phyloP scores from a whole-genome alignment of 2,113 vertebrate species.

The Forbesichthys papilliferus region DNA sequence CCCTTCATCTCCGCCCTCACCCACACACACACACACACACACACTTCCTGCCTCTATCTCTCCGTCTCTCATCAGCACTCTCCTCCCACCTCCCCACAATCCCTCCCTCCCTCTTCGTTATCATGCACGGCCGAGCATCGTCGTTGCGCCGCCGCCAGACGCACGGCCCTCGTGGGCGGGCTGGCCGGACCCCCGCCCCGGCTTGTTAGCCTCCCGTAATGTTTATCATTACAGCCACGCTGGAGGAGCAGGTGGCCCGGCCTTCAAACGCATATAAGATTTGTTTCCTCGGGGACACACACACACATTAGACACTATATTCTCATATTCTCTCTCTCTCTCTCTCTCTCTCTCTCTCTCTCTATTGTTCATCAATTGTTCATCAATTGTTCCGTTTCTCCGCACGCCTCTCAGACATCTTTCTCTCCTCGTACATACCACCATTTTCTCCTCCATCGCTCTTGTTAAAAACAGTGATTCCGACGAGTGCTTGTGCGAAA shows the following conservation, averaged over 20 bases:
- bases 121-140: no score
- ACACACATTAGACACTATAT: constrained; percentile 10
- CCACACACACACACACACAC: not conserved
- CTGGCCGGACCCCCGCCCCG: not conserved
- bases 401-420: not conserved
- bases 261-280: no score
- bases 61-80: constrained; percentile 52
- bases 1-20: constrained; percentile 62
- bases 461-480: constrained; percentile 15
- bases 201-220: constrained; percentile 51
- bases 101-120: constrained; percentile 33
- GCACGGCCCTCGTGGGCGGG: constrained; percentile 3
- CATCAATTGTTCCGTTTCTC: not conserved
- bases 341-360: constrained; percentile 2
- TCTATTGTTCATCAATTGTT: not conserved
- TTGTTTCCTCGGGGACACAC: not conserved
- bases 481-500: not conserved
- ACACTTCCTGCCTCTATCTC: constrained; percentile 40
- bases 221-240: constrained; percentile 52
- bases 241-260: not conserved
- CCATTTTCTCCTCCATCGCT: constrained; percentile 5
- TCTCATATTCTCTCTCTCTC: constrained; percentile 8
- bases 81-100: constrained; percentile 45
- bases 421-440: not conserved
- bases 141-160: no score